Evolutionary conservation across 2,797 vertebrate genomes (phyloP).

Genomic region (Fratercula arctica): DNA sequence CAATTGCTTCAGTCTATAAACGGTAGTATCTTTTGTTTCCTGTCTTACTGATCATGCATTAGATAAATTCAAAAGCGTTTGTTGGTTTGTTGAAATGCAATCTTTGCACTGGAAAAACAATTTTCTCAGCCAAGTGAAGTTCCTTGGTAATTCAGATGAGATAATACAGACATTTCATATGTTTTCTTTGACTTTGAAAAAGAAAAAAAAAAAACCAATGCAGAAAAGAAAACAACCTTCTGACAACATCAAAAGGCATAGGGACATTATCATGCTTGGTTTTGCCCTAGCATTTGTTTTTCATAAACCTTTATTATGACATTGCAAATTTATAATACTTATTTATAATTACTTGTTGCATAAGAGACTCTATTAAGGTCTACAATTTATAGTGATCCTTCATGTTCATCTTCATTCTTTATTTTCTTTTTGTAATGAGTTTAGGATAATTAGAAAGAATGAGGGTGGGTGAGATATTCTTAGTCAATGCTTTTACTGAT

Average conservation of each 20-base stretch:
- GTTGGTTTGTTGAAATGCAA: background rate
- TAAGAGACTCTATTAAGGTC: background rate
- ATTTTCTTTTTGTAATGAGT: background rate
- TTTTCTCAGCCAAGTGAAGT: background rate
- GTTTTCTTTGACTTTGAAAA: background rate
- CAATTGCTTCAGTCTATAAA: background rate
- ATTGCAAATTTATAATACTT: background rate
- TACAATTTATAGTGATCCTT: background rate
- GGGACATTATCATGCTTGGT: background rate
- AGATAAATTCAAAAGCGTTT: background rate
- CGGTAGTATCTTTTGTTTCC: background rate
- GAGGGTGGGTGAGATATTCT: background rate
- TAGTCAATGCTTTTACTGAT: background rate
- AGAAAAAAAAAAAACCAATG: background rate
- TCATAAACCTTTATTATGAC: background rate
- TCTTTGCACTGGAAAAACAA: background rate
- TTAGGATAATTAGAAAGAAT: background rate
- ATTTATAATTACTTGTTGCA: background rate
- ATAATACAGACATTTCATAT: background rate
- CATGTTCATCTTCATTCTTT: background rate
- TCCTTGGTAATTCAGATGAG: background rate
- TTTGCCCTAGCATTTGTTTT: background rate
- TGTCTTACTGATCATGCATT: background rate
- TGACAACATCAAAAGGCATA: background rate
- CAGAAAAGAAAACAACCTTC: background rate